Percentiles rank a stretch among this genome's conserved stretches.
Conservation (phyloP, 1,140 invertebrate genomes). For the Trichonephila clavata region DNA sequence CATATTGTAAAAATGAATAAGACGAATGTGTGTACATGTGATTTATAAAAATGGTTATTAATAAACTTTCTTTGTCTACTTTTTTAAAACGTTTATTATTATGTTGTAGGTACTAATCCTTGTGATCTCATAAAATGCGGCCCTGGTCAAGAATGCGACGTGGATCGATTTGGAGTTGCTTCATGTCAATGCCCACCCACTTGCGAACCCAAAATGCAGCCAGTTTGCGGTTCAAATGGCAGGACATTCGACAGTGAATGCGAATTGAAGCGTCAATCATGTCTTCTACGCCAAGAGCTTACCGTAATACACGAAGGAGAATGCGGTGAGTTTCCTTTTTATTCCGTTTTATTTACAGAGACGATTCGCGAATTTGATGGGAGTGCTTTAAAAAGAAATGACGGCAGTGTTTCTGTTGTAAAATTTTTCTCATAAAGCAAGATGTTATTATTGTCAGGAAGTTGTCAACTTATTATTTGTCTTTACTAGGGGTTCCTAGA, state of each 20-base stretch:
- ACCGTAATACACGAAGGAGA: conserved; percentile 88
- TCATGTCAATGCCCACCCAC: conserved; percentile 88
- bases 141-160: conserved; percentile 88
- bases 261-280: conserved; percentile 86
- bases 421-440: no score
- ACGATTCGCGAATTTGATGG: no score
- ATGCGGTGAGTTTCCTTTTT: conserved; percentile 84
- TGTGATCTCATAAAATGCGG: conserved; percentile 88
- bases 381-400: no score
- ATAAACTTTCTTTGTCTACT: no score
- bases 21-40: no score
- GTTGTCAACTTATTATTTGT: no score
- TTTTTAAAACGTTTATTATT: not conserved
- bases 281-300: conserved; percentile 86
- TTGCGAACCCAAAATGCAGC: conserved; percentile 88
- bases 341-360: no score
- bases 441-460: no score
- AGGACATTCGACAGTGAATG: conserved; percentile 87
- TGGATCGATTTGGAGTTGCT: conserved; percentile 90
- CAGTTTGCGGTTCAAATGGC: conserved; percentile 85
- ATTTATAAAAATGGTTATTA: no score
- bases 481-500: no score
- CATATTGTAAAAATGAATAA: no score
- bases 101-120: conserved; percentile 88
- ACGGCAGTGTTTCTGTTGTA: not conserved